Percentiles rank a stretch among this genome's conserved stretches.
Conservation (phyloP, 2,888 invertebrate species). For the Achlya flavicornis region DNA sequence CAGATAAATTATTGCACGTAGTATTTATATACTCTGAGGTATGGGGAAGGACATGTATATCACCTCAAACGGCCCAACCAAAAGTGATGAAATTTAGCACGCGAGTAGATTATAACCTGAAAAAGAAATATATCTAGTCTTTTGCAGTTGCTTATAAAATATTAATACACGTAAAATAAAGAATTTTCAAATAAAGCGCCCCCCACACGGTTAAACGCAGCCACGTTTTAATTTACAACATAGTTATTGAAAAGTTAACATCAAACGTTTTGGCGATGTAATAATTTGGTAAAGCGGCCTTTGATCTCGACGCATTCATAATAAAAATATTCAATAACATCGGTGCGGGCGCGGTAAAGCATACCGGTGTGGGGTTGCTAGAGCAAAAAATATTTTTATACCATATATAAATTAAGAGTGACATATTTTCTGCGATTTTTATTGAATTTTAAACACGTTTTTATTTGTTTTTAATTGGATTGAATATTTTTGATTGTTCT, state of each 20-base stretch:
- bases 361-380: slow-evolving; percentile 40
- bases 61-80: no score
- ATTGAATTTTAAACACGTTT: no score
- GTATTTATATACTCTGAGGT: no score
- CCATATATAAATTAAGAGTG: no score
- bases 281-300: slow-evolving; percentile 65
- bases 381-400: slow-evolving; percentile 2
- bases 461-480: no score
- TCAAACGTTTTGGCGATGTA: slow-evolving; percentile 52
- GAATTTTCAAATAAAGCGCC: slow-evolving; percentile 11
- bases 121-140: background rate
- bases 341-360: slow-evolving; percentile 47
- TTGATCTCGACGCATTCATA: slow-evolving; percentile 56
- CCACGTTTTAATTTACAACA: slow-evolving; percentile 48
- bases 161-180: slow-evolving; percentile 4
- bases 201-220: slow-evolving; percentile 1
- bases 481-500: no score
- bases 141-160: background rate
- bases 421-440: no score
- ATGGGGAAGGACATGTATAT: no score
- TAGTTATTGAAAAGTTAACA: slow-evolving; percentile 60
- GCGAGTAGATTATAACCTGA: no score
- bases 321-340: slow-evolving; percentile 69
- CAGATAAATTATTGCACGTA: no score
- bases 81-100: no score